Percentiles rank a stretch among this genome's conserved stretches.
phyloP scores from a whole-genome alignment of 53 echinoderm and acorn worm species.

The Hippasteria phrygiana region DNA sequence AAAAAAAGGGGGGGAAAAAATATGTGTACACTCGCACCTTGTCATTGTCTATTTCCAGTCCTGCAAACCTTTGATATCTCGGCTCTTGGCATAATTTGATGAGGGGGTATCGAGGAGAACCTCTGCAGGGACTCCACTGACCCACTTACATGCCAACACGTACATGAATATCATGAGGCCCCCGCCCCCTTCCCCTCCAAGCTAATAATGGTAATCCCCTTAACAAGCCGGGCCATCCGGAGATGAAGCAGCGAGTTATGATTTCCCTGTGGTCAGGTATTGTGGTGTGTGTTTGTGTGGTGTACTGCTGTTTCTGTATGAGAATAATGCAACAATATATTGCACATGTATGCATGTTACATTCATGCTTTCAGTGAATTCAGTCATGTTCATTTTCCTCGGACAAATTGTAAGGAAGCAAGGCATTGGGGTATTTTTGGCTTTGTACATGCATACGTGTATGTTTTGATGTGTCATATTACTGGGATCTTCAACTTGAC shows the following conservation, averaged over 20 bases:
- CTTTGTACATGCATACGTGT: too few species aligned
- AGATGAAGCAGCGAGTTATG: constrained; percentile 9
- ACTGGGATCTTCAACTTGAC: too few species aligned
- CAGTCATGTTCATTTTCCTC: too few species aligned
- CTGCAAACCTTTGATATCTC: neutral
- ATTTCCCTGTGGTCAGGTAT: constrained; percentile 32
- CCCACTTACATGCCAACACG: constrained; percentile 20
- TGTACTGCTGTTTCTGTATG: neutral
- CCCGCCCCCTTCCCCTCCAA: neutral
- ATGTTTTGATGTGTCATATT: too few species aligned
- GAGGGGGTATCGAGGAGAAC: neutral
- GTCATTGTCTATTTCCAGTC: neutral
- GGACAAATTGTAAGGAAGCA: too few species aligned
- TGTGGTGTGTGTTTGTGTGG: neutral
- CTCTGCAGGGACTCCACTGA: constrained; percentile 51
- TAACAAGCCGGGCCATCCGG: neutral
- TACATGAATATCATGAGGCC: constrained; percentile 20
- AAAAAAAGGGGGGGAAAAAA: too few species aligned
- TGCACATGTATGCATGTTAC: too few species aligned
- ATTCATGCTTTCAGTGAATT: neutral
- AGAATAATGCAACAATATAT: too few species aligned
- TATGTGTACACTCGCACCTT: too few species aligned
- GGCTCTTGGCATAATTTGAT: neutral
- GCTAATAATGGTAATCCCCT: constrained; percentile 29
- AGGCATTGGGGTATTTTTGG: too few species aligned